Evolutionary conservation across 2,888 invertebrate species (phyloP).

Genomic region (Schizaphis graminum): DNA sequence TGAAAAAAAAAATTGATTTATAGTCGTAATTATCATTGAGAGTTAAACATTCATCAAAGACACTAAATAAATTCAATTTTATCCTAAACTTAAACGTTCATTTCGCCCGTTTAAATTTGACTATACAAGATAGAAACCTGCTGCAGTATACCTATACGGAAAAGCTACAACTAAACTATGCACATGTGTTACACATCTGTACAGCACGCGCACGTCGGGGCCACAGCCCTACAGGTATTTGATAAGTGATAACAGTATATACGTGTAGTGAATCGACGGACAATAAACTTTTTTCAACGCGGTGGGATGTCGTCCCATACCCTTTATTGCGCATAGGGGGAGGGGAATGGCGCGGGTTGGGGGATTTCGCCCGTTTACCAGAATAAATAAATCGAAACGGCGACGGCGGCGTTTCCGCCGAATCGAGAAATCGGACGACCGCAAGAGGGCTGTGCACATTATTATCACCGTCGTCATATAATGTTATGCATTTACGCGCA

Average conservation of each 20-base stretch:
- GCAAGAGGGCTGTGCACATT: not conserved
- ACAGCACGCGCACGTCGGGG: not conserved
- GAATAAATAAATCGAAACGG: not conserved
- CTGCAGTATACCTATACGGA: not conserved
- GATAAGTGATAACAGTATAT: not conserved
- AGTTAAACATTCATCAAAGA: not conserved
- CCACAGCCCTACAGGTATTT: not conserved
- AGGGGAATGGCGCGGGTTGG: not conserved
- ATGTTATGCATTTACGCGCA: not conserved
- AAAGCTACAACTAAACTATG: not conserved
- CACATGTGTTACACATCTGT: not conserved
- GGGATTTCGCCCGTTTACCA: not conserved
- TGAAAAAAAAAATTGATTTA: not conserved
- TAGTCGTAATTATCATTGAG: not conserved
- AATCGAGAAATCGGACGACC: constrained; percentile 14
- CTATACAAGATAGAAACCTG: not conserved
- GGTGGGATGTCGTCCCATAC: not conserved
- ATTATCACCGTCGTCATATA: not conserved
- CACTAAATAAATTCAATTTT: not conserved
- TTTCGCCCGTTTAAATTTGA: not conserved
- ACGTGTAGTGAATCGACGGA: not conserved
- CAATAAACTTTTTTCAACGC: not conserved
- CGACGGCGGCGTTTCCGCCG: not conserved
- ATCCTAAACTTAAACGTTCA: not conserved
- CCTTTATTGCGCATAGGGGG: not conserved